These are phyloP conservation scores for Acrocephalus arundinaceus DNA, from an alignment of 2,113 vertebrate genomes.

Conservation along the genomic window DNA sequence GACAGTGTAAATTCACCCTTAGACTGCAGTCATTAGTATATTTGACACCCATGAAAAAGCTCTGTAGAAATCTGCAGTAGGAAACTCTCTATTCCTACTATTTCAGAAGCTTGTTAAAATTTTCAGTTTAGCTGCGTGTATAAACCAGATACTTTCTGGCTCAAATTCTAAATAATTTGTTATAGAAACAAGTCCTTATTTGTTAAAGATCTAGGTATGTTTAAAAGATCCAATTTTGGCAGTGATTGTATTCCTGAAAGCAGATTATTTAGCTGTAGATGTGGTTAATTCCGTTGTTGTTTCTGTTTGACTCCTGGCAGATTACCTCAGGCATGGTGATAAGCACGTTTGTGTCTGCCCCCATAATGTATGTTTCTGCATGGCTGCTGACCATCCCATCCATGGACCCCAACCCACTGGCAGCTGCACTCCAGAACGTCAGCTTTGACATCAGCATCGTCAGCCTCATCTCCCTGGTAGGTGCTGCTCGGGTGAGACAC, in stretches of 20 bases:
- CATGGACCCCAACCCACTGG: constrained; percentile 86
- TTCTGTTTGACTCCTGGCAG: constrained; percentile 66
- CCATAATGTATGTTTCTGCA: constrained; percentile 95
- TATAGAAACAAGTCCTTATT: neutral
- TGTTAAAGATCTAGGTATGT: neutral
- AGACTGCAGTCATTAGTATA: neutral
- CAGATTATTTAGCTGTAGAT: neutral
- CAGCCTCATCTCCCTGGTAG: constrained; percentile 90
- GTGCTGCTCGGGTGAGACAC: constrained; percentile 43
- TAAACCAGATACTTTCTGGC: neutral
- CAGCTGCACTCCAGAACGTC: constrained; percentile 86
- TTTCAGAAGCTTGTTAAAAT: neutral
- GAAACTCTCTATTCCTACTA: neutral
- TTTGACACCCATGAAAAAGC: neutral
- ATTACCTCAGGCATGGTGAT: constrained; percentile 96
- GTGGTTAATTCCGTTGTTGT: neutral
- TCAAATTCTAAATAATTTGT: neutral
- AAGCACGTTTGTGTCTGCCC: constrained; percentile 95
- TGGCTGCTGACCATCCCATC: constrained; percentile 91
- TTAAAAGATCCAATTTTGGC: neutral
- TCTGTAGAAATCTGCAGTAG: neutral
- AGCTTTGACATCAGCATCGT: constrained; percentile 94
- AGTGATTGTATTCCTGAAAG: neutral
- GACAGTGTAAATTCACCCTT: neutral
- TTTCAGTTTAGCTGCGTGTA: neutral